These are phyloP conservation scores for Aphidius colemani DNA, from an alignment of 2,888 invertebrate species.

Conservation along the genomic window DNA sequence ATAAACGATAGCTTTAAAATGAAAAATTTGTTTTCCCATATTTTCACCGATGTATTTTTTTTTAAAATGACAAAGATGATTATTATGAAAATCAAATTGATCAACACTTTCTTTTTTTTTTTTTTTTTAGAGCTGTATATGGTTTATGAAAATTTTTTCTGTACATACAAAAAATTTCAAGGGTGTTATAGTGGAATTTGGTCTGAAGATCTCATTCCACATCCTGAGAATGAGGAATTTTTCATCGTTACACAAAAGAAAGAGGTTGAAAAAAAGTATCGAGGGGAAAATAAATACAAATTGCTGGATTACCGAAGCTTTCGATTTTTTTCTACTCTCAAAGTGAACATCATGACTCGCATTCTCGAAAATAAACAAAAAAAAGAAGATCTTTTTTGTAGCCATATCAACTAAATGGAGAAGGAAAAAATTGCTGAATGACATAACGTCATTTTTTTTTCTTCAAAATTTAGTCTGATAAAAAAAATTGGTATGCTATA, in stretches of 20 bases:
- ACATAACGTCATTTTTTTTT: constrained; percentile 16
- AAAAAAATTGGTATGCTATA: no score
- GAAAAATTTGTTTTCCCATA: no score
- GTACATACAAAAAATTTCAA: constrained; percentile 23
- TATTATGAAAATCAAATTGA: neutral
- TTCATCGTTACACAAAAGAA: constrained; percentile 52
- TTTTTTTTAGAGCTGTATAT: neutral
- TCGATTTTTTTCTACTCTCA: constrained; percentile 31
- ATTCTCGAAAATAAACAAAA: constrained; percentile 18
- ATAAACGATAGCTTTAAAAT: no score
- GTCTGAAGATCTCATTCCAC: constrained; percentile 41
- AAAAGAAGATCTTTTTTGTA: neutral
- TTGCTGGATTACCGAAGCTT: constrained; percentile 54
- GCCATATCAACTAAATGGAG: neutral
- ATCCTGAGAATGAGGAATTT: constrained; percentile 46
- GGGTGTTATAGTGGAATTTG: constrained; percentile 37
- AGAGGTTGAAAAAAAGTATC: constrained; percentile 37
- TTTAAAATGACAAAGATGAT: no score
- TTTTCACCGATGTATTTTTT: no score
- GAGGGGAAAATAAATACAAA: constrained; percentile 59
- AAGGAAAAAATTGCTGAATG: constrained; percentile 1
- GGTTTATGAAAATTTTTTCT: neutral
- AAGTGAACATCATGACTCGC: constrained; percentile 27
- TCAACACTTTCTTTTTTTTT: neutral
- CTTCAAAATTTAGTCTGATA: no score